phyloP scores from a whole-genome alignment of 2,888 invertebrate species.

The Carabus problematicus region DNA sequence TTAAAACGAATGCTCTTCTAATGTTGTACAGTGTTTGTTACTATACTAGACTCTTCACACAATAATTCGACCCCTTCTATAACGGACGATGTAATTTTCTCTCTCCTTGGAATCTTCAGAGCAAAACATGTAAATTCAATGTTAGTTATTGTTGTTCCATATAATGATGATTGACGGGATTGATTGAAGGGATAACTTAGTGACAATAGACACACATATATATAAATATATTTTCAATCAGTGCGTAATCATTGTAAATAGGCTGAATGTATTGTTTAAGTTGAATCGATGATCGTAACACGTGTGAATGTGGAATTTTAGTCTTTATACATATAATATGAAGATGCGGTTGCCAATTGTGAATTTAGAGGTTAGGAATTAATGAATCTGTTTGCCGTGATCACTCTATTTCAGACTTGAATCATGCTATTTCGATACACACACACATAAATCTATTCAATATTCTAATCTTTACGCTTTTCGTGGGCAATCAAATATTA shows the following conservation, averaged over 20 bases:
- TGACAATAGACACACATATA: neutral
- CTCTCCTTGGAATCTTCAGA: neutral
- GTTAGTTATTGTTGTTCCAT: no score
- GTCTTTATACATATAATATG: neutral
- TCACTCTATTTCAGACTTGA: conserved; percentile 1
- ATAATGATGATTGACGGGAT: no score
- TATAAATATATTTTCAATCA: neutral
- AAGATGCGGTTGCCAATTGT: conserved; percentile 17
- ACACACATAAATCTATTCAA: conserved; percentile 8
- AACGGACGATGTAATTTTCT: neutral
- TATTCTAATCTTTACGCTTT: conserved; percentile 19
- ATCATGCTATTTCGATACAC: neutral
- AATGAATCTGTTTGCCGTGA: conserved; percentile 13
- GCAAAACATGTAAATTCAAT: no score
- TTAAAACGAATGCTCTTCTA: no score
- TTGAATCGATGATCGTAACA: conserved; percentile 1
- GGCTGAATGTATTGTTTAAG: conserved; percentile 18
- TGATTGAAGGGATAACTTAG: no score
- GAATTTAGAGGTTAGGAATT: conserved; percentile 4
- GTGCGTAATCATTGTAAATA: conserved; percentile 20
- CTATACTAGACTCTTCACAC: no score
- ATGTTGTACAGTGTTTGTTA: no score
- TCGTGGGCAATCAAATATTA: conserved; percentile 27
- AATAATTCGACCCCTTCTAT: no score
- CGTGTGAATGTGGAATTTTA: neutral